Conservation (phyloP, 1,140 invertebrate genomes). For the Eriocheir sinensis region DNA sequence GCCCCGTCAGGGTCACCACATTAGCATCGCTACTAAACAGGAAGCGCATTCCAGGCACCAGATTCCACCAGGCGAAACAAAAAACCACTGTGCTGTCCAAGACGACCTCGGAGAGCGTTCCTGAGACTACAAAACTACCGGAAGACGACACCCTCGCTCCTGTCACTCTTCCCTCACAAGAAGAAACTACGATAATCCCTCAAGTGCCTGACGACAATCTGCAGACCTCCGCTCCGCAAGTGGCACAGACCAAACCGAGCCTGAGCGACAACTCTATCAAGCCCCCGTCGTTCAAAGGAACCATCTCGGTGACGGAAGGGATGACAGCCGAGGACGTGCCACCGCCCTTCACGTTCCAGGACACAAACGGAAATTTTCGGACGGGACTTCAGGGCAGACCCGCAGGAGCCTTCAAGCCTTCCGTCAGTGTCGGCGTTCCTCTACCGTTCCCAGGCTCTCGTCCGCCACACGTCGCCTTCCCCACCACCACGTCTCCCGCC, state of each 20-base stretch:
- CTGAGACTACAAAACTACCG: not conserved
- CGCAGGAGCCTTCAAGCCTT: not conserved
- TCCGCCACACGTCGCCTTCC: not conserved
- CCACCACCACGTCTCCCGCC: not conserved
- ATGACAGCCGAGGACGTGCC: slow-evolving; percentile 54
- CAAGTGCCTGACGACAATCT: not conserved
- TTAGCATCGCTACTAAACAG: not conserved
- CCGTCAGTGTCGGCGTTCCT: not conserved
- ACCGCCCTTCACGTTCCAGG: slow-evolving; percentile 28
- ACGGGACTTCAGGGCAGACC: not conserved
- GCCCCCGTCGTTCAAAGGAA: slow-evolving; percentile 20
- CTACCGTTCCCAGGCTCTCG: not conserved
- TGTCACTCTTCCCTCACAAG: not conserved
- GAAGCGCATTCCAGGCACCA: not conserved
- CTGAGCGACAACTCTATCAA: slow-evolving; percentile 31
- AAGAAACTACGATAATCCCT: not conserved
- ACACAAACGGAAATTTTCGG: not conserved
- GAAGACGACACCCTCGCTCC: not conserved
- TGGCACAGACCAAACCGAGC: slow-evolving; percentile 2
- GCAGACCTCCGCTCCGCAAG: not conserved
- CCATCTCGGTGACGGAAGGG: slow-evolving; percentile 16
- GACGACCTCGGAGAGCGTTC: not conserved
- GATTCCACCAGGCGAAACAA: not conserved
- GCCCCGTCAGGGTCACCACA: not conserved
- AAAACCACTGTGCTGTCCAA: not conserved